Base-by-base conservation (phyloP, 2,113 vertebrate genomes). In the Nematolebias whitei region DNA sequence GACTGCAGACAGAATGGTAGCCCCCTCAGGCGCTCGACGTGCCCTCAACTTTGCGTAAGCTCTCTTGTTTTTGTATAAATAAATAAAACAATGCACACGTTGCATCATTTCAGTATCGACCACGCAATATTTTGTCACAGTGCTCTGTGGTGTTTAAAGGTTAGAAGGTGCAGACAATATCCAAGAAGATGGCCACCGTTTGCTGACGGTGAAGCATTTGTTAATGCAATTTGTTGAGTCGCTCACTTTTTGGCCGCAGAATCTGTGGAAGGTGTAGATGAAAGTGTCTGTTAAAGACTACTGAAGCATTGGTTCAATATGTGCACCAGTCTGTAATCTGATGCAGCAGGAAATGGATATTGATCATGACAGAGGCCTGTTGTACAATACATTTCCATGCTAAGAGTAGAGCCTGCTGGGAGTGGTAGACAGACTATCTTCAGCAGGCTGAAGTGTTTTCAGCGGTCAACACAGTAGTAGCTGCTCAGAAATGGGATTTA, bases 31-130 rank as follows among this genome's bases (percentile, higher is more conserved):
- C 58, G 94, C 96, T 66, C 94, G 96, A 14, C 95, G 96, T 57
- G 84, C 91, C 48, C 94, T 99, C 50, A 98, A 94, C 90, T 99
- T 98, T 90, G 94, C 96, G 96, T 99, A 92, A 78, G 84, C 6
- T 59, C 43, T 19, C 16, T 43, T 20, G 19, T 12, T 52, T 59
- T 59, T 55, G 55, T 66, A 59, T 29, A 35, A 35, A 35, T 35
- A 35, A 35, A 35, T 35, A 35, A 35, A 35, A 10, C 5, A 5
- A 35, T 35, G 32, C 10, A 10, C 32, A 35, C 71, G 63, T 55
- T 40, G 32, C 70, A 78, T 74, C 51, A 74, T 84, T 67, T 48
- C 66, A 22, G 59, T 75, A 56, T 79, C 75, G 67, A 80, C 32
- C 49, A 74, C 68, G 88, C 82, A 68, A 68, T 86, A 80, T 74